These are phyloP conservation scores for Elymnias hypermnestra DNA, from an alignment of 1,140 invertebrate species.

Conservation along the genomic window DNA sequence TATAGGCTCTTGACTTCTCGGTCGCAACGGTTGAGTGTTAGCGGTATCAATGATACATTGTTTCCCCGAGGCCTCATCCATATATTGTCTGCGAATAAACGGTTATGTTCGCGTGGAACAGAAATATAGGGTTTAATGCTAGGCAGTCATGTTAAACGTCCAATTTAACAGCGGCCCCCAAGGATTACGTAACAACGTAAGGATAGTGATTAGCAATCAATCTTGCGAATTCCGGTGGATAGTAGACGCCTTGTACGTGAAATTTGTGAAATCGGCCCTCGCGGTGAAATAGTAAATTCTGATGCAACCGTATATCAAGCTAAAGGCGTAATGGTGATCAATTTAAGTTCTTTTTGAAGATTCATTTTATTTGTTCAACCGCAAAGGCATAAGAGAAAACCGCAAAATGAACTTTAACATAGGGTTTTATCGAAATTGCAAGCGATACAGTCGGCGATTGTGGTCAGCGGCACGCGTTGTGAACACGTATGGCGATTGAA, in stretches of 20 bases:
- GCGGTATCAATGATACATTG: constrained; percentile 46
- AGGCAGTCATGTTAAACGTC: constrained; percentile 46
- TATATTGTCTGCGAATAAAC: constrained; percentile 47
- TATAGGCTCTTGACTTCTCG: constrained; percentile 14
- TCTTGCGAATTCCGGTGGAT: constrained; percentile 46
- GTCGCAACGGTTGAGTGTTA: constrained; percentile 30
- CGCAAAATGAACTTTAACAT: constrained; percentile 39
- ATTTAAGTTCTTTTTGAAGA: constrained; percentile 17
- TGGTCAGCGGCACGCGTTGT: constrained; percentile 49
- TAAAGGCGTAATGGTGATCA: constrained; percentile 32
- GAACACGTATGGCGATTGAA: constrained; percentile 61
- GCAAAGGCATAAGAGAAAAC: constrained; percentile 27
- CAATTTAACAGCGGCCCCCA: constrained; percentile 35
- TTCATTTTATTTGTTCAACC: constrained; percentile 19
- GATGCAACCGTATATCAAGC: constrained; percentile 19
- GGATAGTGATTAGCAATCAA: constrained; percentile 67
- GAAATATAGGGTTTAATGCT: constrained; percentile 50
- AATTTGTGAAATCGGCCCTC: constrained; percentile 42
- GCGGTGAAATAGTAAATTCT: constrained; percentile 36
- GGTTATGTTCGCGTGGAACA: constrained; percentile 32
- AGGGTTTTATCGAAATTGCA: constrained; percentile 58
- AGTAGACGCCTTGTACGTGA: constrained; percentile 34
- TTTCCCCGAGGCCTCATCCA: constrained; percentile 36
- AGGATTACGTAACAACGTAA: constrained; percentile 48
- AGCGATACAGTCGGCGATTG: constrained; percentile 38